Evolutionary conservation across 2,113 vertebrate species (phyloP), one percentile per base, ranked within the genome.

Genomic region (Actenoides hombroni): DNA sequence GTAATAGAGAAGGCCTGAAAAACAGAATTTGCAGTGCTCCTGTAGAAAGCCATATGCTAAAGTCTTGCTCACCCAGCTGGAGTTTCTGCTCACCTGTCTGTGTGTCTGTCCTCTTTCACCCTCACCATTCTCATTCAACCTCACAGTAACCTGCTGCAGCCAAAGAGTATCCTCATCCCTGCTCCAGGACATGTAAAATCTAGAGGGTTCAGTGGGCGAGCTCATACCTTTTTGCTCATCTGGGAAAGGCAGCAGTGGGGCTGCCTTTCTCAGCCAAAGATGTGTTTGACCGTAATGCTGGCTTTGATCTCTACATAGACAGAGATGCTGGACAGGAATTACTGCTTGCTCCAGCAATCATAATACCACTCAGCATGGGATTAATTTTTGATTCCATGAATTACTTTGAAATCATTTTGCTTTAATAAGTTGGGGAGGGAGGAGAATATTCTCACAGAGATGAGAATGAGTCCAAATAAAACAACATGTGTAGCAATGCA

Each of bases 341-440:
- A 59, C 28, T 90, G 68, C 51, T 83, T 94, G 86, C 83, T 94
- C 90, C 86, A 92, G 92, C 48, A 95, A 86, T 88, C 88, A 91
- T 86, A 92, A 92, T 88, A 84, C 49, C 65, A 65, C 86, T 91
- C 92, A 96, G 91, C 94, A 79, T 91, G 92, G 83, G 92, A 85
- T 91, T 95, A 73, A 91, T 95, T 93, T 93, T 82, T 87, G 77
- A 91, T 82, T 86, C 61, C 25, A 24, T 77, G 67, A 91, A 82
- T 71, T 88, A 64, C 56, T 87, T 92, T 78, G 70, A 92, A 91
- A 91, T 89, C 89, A 79, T 89, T 96, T 94, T 92, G n/a, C 61
- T 92, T 70, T 87, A 94, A 46, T 84, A 89, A 46, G 4, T 37
- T 48, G 12, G 28, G n/a, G 24, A 64, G 74, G 69, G 91, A 84